phyloP scores from a whole-genome alignment of 2,888 invertebrate genomes.

The Caenorhabditis imperialis region DNA sequence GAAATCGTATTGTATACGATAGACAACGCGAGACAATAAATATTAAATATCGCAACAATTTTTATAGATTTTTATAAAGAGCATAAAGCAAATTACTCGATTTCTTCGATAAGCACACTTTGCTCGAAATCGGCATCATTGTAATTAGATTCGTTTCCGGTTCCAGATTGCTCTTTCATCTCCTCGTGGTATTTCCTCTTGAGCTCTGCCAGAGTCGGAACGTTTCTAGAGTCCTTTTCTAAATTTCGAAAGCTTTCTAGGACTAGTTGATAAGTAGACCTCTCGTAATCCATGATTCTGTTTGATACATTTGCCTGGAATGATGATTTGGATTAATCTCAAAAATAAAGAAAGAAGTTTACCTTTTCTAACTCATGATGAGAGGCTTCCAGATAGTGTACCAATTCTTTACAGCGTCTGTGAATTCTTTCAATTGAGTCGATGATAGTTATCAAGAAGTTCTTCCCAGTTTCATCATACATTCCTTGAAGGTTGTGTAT shows the following conservation, averaged over 20 bases:
- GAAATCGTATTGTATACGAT: too few relatives aligned
- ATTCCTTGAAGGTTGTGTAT: neutral
- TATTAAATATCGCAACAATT: neutral
- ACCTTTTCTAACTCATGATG: too few relatives aligned
- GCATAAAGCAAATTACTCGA: too few relatives aligned
- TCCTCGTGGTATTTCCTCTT: neutral
- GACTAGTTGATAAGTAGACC: neutral
- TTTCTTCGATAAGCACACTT: slow-evolving; percentile 23
- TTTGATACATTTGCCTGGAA: too few relatives aligned
- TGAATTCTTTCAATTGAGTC: neutral
- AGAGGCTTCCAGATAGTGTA: neutral
- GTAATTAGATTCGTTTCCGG: neutral
- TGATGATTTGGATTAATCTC: too few relatives aligned
- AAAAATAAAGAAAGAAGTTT: too few relatives aligned
- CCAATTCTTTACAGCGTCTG: neutral
- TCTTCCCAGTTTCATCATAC: slow-evolving; percentile 17
- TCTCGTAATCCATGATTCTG: too few relatives aligned
- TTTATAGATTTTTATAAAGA: neutral
- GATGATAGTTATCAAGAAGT: neutral
- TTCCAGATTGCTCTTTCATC: neutral
- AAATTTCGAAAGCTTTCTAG: neutral
- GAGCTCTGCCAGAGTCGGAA: slow-evolving; percentile 22
- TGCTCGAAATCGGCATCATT: neutral
- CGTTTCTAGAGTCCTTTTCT: neutral
- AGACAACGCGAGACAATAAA: neutral